phyloP scores from a whole-genome alignment of 2,888 invertebrate species.

The Epinotia bilunana region DNA sequence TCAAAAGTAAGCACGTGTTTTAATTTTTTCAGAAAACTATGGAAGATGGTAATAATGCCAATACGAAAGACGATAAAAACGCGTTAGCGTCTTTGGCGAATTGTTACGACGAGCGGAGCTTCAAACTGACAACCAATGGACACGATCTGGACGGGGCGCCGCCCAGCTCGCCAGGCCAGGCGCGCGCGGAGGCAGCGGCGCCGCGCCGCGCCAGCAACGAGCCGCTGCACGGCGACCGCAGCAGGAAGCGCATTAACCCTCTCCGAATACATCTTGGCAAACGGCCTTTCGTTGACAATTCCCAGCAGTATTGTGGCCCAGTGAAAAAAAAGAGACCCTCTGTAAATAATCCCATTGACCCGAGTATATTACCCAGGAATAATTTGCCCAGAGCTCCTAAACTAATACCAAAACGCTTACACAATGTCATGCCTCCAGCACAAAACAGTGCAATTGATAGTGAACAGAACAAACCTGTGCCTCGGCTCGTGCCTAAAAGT shows the following conservation, averaged over 20 bases:
- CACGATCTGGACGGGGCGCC: slow-evolving; percentile 65
- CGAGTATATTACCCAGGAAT: slow-evolving; percentile 56
- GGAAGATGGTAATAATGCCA: slow-evolving; percentile 82
- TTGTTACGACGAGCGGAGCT: slow-evolving; percentile 70
- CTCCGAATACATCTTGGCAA: slow-evolving; percentile 79
- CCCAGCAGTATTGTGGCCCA: slow-evolving; percentile 67
- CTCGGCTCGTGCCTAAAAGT: slow-evolving; percentile 79
- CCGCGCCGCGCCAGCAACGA: slow-evolving; percentile 62
- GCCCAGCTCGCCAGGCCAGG: slow-evolving; percentile 59
- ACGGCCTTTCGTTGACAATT: slow-evolving; percentile 79
- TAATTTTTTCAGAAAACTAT: slow-evolving; percentile 82
- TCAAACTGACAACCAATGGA: slow-evolving; percentile 75
- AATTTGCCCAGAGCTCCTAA: slow-evolving; percentile 70
- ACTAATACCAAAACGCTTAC: slow-evolving; percentile 75
- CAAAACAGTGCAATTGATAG: slow-evolving; percentile 60
- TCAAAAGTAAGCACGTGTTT: slow-evolving; percentile 73
- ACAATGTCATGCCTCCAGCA: slow-evolving; percentile 68
- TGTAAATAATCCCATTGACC: slow-evolving; percentile 67
- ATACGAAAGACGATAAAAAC: slow-evolving; percentile 76
- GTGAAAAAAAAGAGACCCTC: slow-evolving; percentile 71
- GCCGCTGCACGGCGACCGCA: slow-evolving; percentile 66
- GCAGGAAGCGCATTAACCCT: slow-evolving; percentile 76
- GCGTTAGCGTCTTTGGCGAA: slow-evolving; percentile 67
- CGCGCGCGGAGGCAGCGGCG: slow-evolving; percentile 50
- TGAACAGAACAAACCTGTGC: slow-evolving; percentile 78